Evolutionary conservation across 2,113 vertebrate genomes (phyloP).

Genomic region (Perca fluviatilis): DNA sequence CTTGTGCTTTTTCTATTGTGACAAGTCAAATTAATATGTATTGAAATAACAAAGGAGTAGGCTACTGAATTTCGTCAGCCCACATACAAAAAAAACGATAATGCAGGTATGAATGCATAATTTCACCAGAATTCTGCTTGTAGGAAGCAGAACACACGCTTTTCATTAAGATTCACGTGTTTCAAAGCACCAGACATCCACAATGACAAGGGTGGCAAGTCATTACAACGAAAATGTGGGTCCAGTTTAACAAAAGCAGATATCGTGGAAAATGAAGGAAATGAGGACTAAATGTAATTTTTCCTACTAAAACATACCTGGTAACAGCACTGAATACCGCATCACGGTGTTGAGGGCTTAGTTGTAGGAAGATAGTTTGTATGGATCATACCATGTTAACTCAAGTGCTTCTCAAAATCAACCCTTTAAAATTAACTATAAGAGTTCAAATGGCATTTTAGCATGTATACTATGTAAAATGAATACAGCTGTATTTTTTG

Average conservation of each 20-base stretch:
- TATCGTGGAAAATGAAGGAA: neutral
- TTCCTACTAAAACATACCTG: neutral
- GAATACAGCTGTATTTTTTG: neutral
- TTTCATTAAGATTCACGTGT: neutral
- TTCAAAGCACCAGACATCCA: neutral
- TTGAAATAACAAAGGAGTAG: neutral
- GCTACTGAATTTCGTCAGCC: neutral
- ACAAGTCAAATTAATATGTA: neutral
- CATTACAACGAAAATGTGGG: neutral
- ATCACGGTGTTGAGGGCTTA: neutral
- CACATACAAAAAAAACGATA: neutral
- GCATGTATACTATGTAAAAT: fast-evolving
- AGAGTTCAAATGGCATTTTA: neutral
- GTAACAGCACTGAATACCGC: neutral
- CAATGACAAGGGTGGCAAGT: neutral
- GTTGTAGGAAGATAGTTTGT: constrained; percentile 42
- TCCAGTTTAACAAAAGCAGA: neutral
- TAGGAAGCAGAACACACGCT: neutral
- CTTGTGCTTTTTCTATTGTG: neutral
- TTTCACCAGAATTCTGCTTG: neutral
- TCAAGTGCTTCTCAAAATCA: neutral
- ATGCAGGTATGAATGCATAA: too few species aligned
- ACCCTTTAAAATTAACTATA: neutral
- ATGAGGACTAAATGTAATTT: neutral
- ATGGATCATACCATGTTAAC: constrained; percentile 68